Evolutionary conservation across 2,113 vertebrate species (phyloP).

Genomic region (Paratilapia polleni): DNA sequence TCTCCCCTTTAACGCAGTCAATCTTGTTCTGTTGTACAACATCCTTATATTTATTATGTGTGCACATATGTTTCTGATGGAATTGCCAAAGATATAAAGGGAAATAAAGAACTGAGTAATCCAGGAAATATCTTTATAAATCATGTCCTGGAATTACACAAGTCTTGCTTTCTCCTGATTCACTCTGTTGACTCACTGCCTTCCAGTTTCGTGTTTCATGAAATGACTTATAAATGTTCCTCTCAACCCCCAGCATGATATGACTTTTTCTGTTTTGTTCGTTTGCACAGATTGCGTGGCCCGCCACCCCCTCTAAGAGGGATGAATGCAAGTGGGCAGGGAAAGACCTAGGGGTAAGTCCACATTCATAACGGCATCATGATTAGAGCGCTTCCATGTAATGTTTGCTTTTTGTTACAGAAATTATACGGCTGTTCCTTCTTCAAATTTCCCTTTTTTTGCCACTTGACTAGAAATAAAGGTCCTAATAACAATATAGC

Average conservation of each 20-base stretch:
- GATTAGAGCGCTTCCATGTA: not conserved
- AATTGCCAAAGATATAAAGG: not conserved
- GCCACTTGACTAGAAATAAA: not conserved
- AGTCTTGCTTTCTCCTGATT: conserved; percentile 17
- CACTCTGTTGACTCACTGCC: conserved; percentile 44
- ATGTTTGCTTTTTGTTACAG: not conserved
- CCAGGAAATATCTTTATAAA: not conserved
- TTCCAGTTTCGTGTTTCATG: not conserved
- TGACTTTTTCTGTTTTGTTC: conserved; percentile 45
- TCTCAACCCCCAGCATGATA: conserved; percentile 10
- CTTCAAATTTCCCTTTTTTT: not conserved
- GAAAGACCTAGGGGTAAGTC: conserved; percentile 93
- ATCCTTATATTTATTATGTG: not conserved
- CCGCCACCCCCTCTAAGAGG: conserved; percentile 91
- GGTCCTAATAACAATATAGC: not conserved
- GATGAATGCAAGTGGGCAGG: conserved; percentile 99
- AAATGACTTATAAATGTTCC: conserved; percentile 6
- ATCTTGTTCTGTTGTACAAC: not conserved
- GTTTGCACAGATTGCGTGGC: conserved; percentile 90
- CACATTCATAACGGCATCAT: not conserved
- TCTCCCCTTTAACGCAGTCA: not conserved
- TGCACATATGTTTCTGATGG: not conserved
- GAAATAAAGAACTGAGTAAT: not conserved
- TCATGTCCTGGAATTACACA: conserved; percentile 19
- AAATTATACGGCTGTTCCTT: not conserved